Evolutionary conservation across 2,888 invertebrate species (phyloP), one percentile per base, ranked within the genome.

Genomic region (Melanchra persicariae): DNA sequence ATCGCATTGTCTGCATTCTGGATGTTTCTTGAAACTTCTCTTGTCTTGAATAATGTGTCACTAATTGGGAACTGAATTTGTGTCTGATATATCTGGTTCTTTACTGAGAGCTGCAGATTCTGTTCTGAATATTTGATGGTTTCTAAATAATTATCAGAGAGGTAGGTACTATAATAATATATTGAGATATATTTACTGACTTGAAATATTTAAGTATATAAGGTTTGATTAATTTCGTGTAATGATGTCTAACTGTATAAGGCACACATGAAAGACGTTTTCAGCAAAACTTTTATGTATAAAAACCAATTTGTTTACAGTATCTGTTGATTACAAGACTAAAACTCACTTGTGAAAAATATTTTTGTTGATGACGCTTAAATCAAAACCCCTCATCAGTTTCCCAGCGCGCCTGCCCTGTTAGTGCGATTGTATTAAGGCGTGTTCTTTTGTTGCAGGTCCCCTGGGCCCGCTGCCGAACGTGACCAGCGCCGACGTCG

Each of bases 381-480:
- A 55, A 77, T 54, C 30, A n/a, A 19, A 52, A 10, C 7, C 1
- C 1, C 3, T 43, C 2, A 1, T 1, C 17, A 17, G 12, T 17
- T 22, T 40, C 30, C 34, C 8, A 0, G 37, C 19, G 52, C 4
- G 15, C n/a, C 43, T 64, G 12, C 30, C 19, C 40, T 22, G n/a
- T 52, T 59, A 40, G 59, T 51, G 57, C 43, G 51, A 82, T 72
- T 74, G 59, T 67, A 74, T 71, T 74, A 78, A 71, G 62, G 26
- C 12, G 22, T 55, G 52, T 73, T 82, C 77, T 67, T 76, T 89
- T 83, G 83, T 92, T 93, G 17, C 93, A 95, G 95, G 94, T 87
- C 95, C 95, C 19, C 74, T 94, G 76, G 93, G 93, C 58, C 91
- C 92, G 52, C 87, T 94, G 77, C 93, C 93, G 52, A 95, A 95